Percentiles rank a stretch among this genome's conserved stretches.
phyloP scores from a whole-genome alignment of 2,888 invertebrate species.

The Habroteleia sp. region DNA sequence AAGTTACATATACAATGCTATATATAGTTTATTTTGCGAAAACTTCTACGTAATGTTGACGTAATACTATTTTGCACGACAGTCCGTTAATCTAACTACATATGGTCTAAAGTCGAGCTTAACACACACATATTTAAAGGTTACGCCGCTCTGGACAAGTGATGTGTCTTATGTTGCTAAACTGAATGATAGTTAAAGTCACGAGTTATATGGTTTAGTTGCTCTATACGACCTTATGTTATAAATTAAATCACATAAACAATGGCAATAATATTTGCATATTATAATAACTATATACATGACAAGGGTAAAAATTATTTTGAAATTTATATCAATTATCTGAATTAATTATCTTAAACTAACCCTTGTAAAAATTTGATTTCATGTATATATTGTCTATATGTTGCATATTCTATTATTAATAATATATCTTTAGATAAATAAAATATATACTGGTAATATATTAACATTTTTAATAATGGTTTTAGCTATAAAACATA shows the following conservation, averaged over 20 bases:
- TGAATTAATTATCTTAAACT: no score
- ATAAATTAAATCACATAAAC: conserved; percentile 41
- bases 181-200: conserved; percentile 55
- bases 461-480: no score
- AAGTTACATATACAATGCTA: no score
- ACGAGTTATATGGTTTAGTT: conserved; percentile 42
- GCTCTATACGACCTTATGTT: conserved; percentile 22
- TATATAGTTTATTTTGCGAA: conserved; percentile 32
- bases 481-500: no score
- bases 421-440: no score
- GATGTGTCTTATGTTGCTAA: conserved; percentile 34
- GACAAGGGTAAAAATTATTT: no score
- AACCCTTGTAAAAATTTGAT: no score
- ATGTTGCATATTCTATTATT: no score
- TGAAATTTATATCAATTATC: no score
- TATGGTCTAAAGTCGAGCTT: conserved; percentile 50
- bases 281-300: conserved; percentile 27
- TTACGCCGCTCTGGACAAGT: conserved; percentile 46
- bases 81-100: conserved; percentile 58
- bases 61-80: conserved; percentile 44
- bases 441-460: no score
- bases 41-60: conserved; percentile 44
- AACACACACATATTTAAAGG: conserved; percentile 36
- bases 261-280: conserved; percentile 15
- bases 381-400: no score